A percentile compares a stretch with the other conserved stretches of the same genome.
These are phyloP conservation scores for Penelope pileata DNA, from an alignment of 2,113 vertebrate species.

Conservation along the genomic window DNA sequence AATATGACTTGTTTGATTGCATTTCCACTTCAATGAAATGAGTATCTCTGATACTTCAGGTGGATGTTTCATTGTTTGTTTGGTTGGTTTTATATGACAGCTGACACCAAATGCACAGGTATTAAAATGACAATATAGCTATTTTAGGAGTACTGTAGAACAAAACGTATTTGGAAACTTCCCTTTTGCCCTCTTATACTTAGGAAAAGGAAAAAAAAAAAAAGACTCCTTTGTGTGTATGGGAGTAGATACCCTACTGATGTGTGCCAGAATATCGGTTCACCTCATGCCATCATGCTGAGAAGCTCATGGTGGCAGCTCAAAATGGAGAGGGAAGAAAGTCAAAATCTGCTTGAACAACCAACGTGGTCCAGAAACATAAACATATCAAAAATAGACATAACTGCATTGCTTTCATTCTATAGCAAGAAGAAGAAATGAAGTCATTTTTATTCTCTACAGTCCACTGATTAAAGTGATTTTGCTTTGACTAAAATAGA, in stretches of 20 bases:
- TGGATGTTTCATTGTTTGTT: rapidly evolving
- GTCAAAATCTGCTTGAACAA: neutral
- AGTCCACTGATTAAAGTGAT: neutral
- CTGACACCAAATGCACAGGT: neutral
- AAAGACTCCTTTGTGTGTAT: neutral
- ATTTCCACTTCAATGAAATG: neutral
- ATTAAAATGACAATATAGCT: neutral
- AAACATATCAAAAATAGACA: neutral
- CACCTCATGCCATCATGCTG: rapidly evolving
- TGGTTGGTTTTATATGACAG: neutral
- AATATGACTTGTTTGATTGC: neutral
- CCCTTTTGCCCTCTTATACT: neutral
- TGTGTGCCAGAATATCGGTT: neutral
- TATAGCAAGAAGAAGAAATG: neutral
- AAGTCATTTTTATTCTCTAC: neutral
- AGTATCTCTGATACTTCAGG: neutral
- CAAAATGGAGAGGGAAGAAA: neutral
- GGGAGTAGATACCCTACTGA: neutral
- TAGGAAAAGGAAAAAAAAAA: neutral
- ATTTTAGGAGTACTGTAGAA: neutral
- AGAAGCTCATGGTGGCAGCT: neutral
- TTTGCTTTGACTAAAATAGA: neutral
- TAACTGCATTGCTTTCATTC: neutral
- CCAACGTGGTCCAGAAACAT: neutral
- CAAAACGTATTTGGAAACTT: neutral